phyloP scores from a whole-genome alignment of 2,113 vertebrate species.

The chimpanzee (Pan troglodytes) region NHGRI_mPanTro3-v2.1_pri NC_072419.2:57457001-57457500 shows the following conservation, averaged over 20 bases:
- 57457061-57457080: accelerated
- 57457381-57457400: accelerated
- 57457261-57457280: not conserved
- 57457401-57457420: not conserved
- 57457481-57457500: not conserved
- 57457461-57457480: not conserved
- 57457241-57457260: not conserved
- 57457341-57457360: not conserved
- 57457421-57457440: not conserved
- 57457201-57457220: not conserved
- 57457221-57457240: not conserved
- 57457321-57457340: accelerated
- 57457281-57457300: not conserved
- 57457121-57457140: accelerated
- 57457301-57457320: accelerated
- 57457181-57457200: accelerated
- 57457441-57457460: not conserved
- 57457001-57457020: not conserved
- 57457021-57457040: not conserved
- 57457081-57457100: accelerated
- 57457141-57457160: accelerated
- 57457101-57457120: accelerated
- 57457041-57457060: not conserved
- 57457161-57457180: accelerated
- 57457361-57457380: accelerated